Evolutionary conservation across 2,888 invertebrate genomes (phyloP).

Genomic region (Sinodicranocentrus sp.): DNA sequence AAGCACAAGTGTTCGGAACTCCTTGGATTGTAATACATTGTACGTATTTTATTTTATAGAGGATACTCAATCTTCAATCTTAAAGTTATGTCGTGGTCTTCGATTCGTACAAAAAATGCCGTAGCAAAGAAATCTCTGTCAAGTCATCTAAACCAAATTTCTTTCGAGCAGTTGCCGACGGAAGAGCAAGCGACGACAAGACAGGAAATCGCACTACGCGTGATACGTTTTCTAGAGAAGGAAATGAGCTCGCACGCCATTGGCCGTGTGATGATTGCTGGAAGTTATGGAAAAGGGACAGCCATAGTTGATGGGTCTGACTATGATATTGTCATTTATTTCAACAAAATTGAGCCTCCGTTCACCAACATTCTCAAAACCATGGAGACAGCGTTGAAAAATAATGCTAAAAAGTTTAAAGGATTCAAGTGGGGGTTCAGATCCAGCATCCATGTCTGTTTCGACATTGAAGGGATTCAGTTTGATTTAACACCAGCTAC

Average conservation of each 20-base stretch:
- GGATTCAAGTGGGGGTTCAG: slow-evolving; percentile 2
- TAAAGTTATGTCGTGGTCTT: neutral
- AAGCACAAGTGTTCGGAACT: no score
- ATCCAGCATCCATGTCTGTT: slow-evolving; percentile 28
- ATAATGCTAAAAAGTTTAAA: neutral
- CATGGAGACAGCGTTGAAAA: neutral
- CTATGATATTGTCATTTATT: slow-evolving; percentile 27
- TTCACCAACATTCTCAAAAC: neutral
- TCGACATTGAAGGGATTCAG: slow-evolving; percentile 38
- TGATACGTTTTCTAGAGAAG: neutral
- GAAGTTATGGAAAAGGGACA: slow-evolving; percentile 14
- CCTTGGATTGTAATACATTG: no score
- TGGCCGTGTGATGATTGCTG: neutral
- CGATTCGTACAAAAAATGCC: no score
- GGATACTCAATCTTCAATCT: no score
- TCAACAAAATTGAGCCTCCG: slow-evolving; percentile 2
- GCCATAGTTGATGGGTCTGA: neutral
- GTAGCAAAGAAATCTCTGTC: no score
- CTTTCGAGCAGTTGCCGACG: no score
- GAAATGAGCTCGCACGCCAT: neutral
- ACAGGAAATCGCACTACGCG: neutral
- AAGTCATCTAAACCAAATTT: neutral
- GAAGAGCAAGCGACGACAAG: neutral
- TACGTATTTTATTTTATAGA: no score
- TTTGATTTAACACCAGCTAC: slow-evolving; percentile 45